Percentiles rank a stretch among this genome's conserved stretches.
Conservation (phyloP, 2,113 vertebrate genomes). For the Microtus pennsylvanicus region DNA sequence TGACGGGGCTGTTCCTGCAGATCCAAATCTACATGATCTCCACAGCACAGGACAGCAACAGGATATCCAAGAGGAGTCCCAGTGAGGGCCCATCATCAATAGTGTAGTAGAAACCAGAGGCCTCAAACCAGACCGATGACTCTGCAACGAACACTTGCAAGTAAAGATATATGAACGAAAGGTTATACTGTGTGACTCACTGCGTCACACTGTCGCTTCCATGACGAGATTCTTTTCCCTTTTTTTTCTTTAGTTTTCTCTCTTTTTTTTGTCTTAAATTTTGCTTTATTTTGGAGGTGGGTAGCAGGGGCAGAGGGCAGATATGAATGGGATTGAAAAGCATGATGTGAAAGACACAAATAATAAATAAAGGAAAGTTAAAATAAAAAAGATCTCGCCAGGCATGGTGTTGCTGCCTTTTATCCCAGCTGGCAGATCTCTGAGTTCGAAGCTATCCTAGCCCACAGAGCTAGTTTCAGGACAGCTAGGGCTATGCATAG, state of each 20-base stretch:
- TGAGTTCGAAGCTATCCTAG: not conserved
- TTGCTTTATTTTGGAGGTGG: not conserved
- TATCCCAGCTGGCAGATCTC: not conserved
- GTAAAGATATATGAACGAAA: not conserved
- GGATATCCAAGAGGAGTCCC: not conserved
- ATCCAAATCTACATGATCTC: not conserved
- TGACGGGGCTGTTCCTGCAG: not conserved
- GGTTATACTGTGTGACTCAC: not conserved
- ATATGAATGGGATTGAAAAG: not conserved
- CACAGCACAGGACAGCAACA: not conserved
- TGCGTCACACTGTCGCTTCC: not conserved
- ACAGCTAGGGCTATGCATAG: not conserved
- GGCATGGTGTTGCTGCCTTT: not conserved
- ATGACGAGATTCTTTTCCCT: not conserved
- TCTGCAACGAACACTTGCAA: not conserved
- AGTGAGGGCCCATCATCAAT: not conserved
- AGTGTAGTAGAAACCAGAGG: not conserved
- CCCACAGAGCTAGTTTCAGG: not conserved
- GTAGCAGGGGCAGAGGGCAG: not conserved
- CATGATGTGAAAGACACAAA: not conserved
- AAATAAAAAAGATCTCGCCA: not conserved
- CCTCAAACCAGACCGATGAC: not conserved
- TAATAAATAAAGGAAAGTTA: not conserved
- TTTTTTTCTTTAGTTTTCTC: not conserved
- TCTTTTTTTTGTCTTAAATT: not conserved